Evolutionary conservation across 2,113 vertebrate species (phyloP), one percentile per base, ranked within the genome.

Genomic region (Silurus meridionalis): DNA sequence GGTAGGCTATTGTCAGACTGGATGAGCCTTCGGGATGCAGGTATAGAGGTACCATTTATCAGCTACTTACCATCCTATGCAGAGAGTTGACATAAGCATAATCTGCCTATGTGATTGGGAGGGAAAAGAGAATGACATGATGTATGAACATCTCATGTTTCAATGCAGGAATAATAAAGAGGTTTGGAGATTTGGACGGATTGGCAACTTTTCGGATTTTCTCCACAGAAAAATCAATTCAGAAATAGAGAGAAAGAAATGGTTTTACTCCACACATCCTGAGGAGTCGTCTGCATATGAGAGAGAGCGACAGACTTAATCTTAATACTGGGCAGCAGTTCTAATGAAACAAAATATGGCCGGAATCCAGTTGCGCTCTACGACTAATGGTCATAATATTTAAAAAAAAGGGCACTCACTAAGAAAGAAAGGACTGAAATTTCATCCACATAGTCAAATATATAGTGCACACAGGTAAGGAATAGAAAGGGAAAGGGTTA

Each of bases 241-340:
- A 9, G 19, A 21, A 3, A 21, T 19, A 14, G n/a, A 28, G 23
- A 55, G 55, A 57, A 50, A 37, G 58, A 60, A 37, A n/a, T 11
- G 5, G 5, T 77, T n/a, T 50, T 13, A 52, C 19, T 77, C 21
- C 72, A n/a, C 9, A 77, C 19, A 77, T 48, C 72, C 50, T n/a
- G 72, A n/a, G 21, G 48, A 74, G 48, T 75, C n/a, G 72, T 77
- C 72, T 77, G 72, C 48, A 77, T 77, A 77, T 77, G 25, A 53
- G 5, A 55, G 52, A 77, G 50, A 55, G 50, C 11, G 11, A n/a
- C 23, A 25, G 74, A 77, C 52, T 55, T 37, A 37, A 77, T 23
- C 74, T 77, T 55, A 55, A 77, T 77, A 52, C 52, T 55, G 10
- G 11, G 52, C 50, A 77, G 74, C 19, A 55, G 25, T 77, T 21